These are phyloP conservation scores for Scomber colias DNA, from an alignment of 2,113 vertebrate species.

Conservation along the genomic window DNA sequence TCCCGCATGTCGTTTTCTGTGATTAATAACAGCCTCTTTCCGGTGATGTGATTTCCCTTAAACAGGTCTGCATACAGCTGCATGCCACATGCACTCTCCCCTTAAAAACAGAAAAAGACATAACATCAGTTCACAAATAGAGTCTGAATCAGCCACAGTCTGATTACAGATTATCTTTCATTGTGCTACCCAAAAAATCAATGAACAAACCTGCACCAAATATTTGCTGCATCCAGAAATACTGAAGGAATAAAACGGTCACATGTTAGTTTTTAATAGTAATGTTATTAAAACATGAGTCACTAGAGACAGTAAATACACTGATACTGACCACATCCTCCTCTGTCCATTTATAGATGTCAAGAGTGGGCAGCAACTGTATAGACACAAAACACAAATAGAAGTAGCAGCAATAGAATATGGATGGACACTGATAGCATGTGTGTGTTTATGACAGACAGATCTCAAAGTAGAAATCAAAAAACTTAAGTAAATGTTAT, in stretches of 20 bases:
- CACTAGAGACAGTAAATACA: conserved; percentile 11
- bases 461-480: conserved; percentile 40
- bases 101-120: conserved; percentile 72
- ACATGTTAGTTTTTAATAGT: conserved; percentile 20
- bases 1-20: conserved; percentile 94
- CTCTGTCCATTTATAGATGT: conserved; percentile 95
- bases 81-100: conserved; percentile 87
- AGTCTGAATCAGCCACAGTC: neutral
- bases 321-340: conserved; percentile 94
- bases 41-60: conserved; percentile 97
- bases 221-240: conserved; percentile 97
- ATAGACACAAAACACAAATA: conserved; percentile 79
- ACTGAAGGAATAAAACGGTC: conserved; percentile 79
- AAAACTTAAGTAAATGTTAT: conserved; percentile 59
- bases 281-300: neutral
- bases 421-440: conserved; percentile 11
- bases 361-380: conserved; percentile 96
- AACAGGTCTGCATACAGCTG: conserved; percentile 91
- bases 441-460: conserved; percentile 22
- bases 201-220: conserved; percentile 90
- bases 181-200: neutral
- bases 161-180: neutral
- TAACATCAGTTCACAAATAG: neutral
- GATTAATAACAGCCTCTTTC: conserved; percentile 91
- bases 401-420: conserved; percentile 17